Evolutionary conservation across 1,140 invertebrate species (phyloP), one percentile per base, ranked within the genome.

Genomic region (Popillia japonica): DNA sequence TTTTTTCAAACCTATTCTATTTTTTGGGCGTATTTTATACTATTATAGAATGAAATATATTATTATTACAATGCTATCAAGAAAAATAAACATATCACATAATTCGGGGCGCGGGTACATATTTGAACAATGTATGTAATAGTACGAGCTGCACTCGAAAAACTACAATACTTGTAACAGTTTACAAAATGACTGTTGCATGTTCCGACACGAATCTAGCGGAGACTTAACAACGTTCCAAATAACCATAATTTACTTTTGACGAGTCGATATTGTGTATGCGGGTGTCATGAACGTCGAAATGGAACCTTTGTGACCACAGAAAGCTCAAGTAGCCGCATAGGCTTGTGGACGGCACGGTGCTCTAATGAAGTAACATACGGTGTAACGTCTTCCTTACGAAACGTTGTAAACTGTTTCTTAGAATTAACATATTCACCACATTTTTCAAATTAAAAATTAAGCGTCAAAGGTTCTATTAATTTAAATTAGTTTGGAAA

Each of bases 131-230:
- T 34, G 27, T 34, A 34, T 34, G 27, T 34, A 55, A 55, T 6
- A 17, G 14, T n/a, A 55, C 14, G 48, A 6, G 6, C 14, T 17
- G 17, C 48, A 20, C 9, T 55, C 14, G 9, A 55, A 55, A 55
- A 55, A 55, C 48, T 34, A 55, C 10, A 14, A 17, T 55, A 17
- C 11, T 55, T 55, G 48, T 55, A 55, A 55, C 48, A n/a, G 48
- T 55, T 55, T 55, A 55, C 48, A 55, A 55, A 55, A 55, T 55
- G 48, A n/a, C 17, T 55, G 48, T 55, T 55, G 48, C 48, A 55
- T 55, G 48, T 55, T 55, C 48, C 48, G 48, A n/a, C 48, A 55
- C 48, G 48, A 55, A 17, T 55, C 48, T 55, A 55, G 48, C 17
- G 48, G 48, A 55, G 48, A 55, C 48, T 55, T 17, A 55, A 55